Evolutionary conservation across 1,140 invertebrate species (phyloP).

Genomic region (Drosophila serrata): DNA sequence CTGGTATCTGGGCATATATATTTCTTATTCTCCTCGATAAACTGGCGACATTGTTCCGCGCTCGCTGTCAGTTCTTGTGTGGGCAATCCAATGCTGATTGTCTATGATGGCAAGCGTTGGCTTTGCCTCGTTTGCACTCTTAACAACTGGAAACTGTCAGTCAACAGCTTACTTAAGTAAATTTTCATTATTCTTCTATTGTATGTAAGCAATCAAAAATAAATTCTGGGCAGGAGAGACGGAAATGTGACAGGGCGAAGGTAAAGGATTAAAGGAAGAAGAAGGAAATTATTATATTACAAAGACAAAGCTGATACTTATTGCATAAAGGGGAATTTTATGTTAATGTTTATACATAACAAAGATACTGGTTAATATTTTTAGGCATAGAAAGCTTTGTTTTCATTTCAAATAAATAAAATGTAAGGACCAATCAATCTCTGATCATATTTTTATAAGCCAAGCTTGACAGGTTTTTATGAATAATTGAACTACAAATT

Average conservation of each 20-base stretch:
- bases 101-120: conserved; percentile 50
- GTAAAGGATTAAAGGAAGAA: no score
- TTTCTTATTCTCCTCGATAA: conserved; percentile 57
- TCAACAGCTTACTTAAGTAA: conserved; percentile 3
- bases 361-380: neutral
- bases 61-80: conserved; percentile 56
- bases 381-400: no score
- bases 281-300: no score
- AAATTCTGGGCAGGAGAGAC: conserved; percentile 49
- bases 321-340: no score
- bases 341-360: neutral
- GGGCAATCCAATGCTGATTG: conserved; percentile 46
- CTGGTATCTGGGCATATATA: conserved; percentile 39
- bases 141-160: conserved; percentile 72
- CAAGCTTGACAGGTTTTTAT: neutral
- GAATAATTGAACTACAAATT: neutral
- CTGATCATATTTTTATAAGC: neutral
- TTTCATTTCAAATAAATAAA: neutral
- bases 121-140: conserved; percentile 74
- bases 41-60: conserved; percentile 71
- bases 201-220: conserved; percentile 11
- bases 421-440: neutral
- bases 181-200: neutral
- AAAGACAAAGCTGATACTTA: neutral
- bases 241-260: conserved; percentile 61